Conservation (phyloP, 2,797 vertebrate genomes). For the Falco naumanni region DNA sequence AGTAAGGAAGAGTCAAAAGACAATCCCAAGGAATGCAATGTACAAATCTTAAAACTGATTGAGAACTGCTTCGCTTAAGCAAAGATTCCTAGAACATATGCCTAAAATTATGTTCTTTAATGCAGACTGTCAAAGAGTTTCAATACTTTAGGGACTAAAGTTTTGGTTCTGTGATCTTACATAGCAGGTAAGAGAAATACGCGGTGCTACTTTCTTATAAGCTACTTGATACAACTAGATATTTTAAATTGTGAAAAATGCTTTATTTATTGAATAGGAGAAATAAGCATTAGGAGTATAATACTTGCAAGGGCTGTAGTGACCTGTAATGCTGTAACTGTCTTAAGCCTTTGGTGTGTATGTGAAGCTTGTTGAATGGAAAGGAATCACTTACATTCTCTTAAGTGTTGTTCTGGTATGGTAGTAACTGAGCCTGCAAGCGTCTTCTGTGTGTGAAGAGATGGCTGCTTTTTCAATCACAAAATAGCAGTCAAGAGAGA, state of each 20-base stretch:
- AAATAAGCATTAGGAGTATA: neutral
- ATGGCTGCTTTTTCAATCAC: neutral
- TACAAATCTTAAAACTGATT: neutral
- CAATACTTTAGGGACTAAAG: neutral
- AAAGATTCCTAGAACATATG: fast-evolving
- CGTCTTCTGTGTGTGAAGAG: neutral
- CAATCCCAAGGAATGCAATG: neutral
- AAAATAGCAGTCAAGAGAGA: neutral
- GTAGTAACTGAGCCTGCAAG: neutral
- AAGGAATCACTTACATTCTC: neutral
- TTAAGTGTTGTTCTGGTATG: neutral
- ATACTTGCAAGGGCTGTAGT: too few relatives aligned
- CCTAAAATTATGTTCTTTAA: neutral
- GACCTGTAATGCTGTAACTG: neutral
- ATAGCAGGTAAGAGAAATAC: neutral
- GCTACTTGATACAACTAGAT: too few relatives aligned
- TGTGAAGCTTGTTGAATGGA: neutral
- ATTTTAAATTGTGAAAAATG: neutral
- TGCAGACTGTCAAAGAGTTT: neutral
- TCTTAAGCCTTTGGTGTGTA: fast-evolving
- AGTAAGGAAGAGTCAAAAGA: neutral
- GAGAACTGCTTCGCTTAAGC: neutral
- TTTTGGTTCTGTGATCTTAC: neutral
- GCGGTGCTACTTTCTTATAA: neutral
- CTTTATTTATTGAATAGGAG: neutral